A percentile compares a stretch with the other conserved stretches of the same genome.
Evolutionary conservation across 2,888 invertebrate genomes (phyloP).

Genomic region (Marronus borbonicus): DNA sequence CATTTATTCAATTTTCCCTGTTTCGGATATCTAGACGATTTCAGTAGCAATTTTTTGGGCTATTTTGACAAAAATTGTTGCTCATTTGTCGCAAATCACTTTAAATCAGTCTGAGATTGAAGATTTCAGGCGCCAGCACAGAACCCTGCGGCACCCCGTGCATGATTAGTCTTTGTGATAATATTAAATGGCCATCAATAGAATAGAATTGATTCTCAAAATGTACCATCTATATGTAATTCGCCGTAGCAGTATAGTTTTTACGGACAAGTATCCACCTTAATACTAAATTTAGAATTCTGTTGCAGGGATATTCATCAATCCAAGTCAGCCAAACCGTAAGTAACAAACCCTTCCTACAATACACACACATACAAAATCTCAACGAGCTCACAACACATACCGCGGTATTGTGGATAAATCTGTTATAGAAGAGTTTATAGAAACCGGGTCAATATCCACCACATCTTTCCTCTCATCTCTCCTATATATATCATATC

Average conservation of each 20-base stretch:
- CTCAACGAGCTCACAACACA: not conserved
- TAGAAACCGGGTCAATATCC: conserved; percentile 54
- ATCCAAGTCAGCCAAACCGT: conserved; percentile 67
- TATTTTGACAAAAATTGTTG: no score
- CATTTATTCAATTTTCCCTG: no score
- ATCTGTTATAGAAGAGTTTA: conserved; percentile 44
- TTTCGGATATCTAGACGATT: no score
- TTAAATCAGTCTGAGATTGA: no score
- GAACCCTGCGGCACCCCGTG: no score
- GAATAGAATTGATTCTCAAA: no score
- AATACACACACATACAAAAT: not conserved
- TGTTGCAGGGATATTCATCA: conserved; percentile 67
- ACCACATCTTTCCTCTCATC: not conserved
- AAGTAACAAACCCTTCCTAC: conserved; percentile 60
- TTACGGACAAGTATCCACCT: not conserved
- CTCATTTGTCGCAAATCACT: no score
- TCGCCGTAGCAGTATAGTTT: not conserved
- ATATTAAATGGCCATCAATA: no score
- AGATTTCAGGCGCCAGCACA: no score
- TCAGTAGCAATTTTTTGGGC: no score
- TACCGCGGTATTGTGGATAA: conserved; percentile 27
- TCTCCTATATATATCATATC: not conserved
- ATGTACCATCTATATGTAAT: not conserved
- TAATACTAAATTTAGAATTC: conserved; percentile 50
- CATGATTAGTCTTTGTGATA: no score